Evolutionary conservation across 2,888 invertebrate genomes (phyloP), one percentile per base, ranked within the genome.

Genomic region (Drosophila atripex): DNA sequence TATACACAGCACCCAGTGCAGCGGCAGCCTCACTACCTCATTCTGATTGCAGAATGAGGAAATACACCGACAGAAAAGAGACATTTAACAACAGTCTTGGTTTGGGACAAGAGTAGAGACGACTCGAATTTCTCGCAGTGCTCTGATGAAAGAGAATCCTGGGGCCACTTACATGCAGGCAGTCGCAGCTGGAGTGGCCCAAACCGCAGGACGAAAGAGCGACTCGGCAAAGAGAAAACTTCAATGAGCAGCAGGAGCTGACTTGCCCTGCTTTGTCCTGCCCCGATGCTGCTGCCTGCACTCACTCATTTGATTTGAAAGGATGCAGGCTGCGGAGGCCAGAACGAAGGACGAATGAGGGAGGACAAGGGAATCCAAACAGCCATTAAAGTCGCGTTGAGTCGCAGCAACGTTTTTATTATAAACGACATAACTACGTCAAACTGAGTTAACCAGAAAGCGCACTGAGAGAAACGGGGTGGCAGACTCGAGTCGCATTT

Each of bases 381-480:
- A 86, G 74, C 84, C 88, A 84, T 84, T 88, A 84, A 84, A 88
- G 86, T 84, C 80, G 83, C 83, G 80, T 70, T 72, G 72, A 70
- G 70, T 70, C 64, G 72, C 78, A 73, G 80, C 83, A 25, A 70
- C 64, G 70, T 86, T 85, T 85, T 84, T 88, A 88, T 84, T 86
- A 84, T 84, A 84, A 84, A 84, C 84, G 84, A 84, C 84, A 84
- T 84, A 84, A 84, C 84, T 80, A 84, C 88, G 88, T 86, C 84
- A 88, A 84, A 84, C 78, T 84, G 73, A 88, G 86, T 84, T 86
- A 88, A 73, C 75, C 78, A 72, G 53, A 45, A 6, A 41, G 23
- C 45, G 25, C 59, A 49, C 32, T 50, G 66, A n/a, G 41, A 16
- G 23, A 32, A 53, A 58, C 12, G 3, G 28, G 23, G 54, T 21